These are phyloP conservation scores for Selene dorsalis DNA, from an alignment of 2,797 vertebrate genomes.

Conservation along the genomic window DNA sequence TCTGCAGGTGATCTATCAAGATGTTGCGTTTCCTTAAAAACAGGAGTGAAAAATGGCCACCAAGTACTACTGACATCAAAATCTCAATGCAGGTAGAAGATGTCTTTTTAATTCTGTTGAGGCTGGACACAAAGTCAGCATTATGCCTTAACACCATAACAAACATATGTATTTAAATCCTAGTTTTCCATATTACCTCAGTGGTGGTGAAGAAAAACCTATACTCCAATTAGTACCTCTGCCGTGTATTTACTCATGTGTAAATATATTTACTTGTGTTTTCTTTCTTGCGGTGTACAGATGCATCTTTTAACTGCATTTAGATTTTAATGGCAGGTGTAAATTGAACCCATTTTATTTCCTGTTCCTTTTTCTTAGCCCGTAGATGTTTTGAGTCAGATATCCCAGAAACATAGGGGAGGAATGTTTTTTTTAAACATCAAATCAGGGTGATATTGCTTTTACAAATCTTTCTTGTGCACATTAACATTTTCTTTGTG, in stretches of 20 bases:
- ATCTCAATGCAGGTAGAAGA: conserved; percentile 60
- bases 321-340: conserved; percentile 55
- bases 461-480: conserved; percentile 43
- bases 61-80: conserved; percentile 51
- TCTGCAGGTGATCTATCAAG: conserved; percentile 35
- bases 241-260: conserved; percentile 51
- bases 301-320: conserved; percentile 60
- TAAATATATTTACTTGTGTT: conserved; percentile 40
- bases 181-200: conserved; percentile 62
- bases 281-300: conserved; percentile 41
- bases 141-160: conserved; percentile 63
- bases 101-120: conserved; percentile 49
- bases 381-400: conserved; percentile 17
- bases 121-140: conserved; percentile 35
- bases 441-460: conserved; percentile 56
- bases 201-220: conserved; percentile 42
- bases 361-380: not conserved
- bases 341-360: conserved; percentile 27
- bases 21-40: conserved; percentile 15
- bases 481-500: conserved; percentile 19
- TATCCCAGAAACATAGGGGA: conserved; percentile 7
- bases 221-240: conserved; percentile 63
- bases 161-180: conserved; percentile 50
- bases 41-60: conserved; percentile 23
- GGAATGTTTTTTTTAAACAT: conserved; percentile 17